Evolutionary conservation across 1,140 invertebrate genomes (phyloP).

Genomic region (Scaptomyza pallida): DNA sequence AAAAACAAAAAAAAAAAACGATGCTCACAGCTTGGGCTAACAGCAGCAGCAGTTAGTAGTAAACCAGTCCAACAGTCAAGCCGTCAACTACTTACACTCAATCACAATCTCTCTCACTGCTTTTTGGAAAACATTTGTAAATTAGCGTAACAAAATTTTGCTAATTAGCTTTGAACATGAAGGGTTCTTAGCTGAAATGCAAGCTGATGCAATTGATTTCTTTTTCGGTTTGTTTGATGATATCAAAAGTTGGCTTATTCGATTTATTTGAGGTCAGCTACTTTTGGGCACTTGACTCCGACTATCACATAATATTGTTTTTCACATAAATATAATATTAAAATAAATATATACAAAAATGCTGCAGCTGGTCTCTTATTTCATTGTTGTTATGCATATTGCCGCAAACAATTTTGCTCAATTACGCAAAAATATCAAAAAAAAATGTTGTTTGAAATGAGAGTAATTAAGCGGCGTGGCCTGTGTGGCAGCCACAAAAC

Average conservation of each 20-base stretch:
- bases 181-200: background rate
- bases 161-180: constrained; percentile 35
- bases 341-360: no score
- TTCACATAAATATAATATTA: background rate
- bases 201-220: no score
- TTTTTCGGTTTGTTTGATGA: background rate
- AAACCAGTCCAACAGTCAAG: constrained; percentile 34
- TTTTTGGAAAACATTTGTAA: constrained; percentile 29
- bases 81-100: constrained; percentile 15
- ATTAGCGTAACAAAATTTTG: constrained; percentile 29
- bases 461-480: constrained; percentile 31
- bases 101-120: background rate
- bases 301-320: constrained; percentile 11
- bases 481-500: constrained; percentile 24
- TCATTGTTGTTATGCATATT: constrained; percentile 19
- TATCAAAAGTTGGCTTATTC: no score
- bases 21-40: constrained; percentile 5
- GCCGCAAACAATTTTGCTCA: constrained; percentile 42
- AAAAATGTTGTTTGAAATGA: constrained; percentile 32
- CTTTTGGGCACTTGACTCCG: no score
- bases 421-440: constrained; percentile 45
- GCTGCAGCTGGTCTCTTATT: no score
- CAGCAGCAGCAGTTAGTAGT: background rate
- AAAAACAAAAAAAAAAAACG: constrained; percentile 23
- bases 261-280: background rate